Evolutionary conservation across 2,888 invertebrate genomes (phyloP).

Genomic region (Hydropsyche betteni): DNA sequence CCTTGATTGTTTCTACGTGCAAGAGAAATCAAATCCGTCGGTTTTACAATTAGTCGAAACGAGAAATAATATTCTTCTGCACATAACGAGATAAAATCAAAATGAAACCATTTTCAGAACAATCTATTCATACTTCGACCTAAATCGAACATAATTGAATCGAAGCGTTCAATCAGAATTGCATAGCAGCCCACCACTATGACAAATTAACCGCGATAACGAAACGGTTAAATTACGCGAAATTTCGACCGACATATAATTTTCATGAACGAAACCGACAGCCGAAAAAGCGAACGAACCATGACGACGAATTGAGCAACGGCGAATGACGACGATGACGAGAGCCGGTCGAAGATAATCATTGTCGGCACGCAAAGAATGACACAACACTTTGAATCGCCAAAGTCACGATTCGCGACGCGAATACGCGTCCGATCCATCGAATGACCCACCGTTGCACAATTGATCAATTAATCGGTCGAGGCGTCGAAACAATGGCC

Average conservation of each 20-base stretch:
- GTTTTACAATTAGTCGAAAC: too few species aligned
- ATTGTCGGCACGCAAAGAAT: background rate
- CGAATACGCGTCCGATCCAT: background rate
- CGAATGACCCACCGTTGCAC: constrained; percentile 3
- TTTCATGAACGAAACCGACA: constrained; percentile 26
- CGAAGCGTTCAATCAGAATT: too few species aligned
- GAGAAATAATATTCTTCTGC: too few species aligned
- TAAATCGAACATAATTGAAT: too few species aligned
- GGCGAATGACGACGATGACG: background rate
- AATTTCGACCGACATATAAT: too few species aligned
- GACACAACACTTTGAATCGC: background rate
- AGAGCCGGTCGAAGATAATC: too few species aligned
- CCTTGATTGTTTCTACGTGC: too few species aligned
- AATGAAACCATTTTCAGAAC: too few species aligned
- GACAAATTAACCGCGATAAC: background rate
- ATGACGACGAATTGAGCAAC: constrained; percentile 32
- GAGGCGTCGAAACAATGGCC: constrained; percentile 15
- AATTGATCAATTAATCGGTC: constrained; percentile 15
- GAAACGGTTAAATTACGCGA: background rate
- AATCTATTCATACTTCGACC: too few species aligned
- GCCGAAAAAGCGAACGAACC: constrained; percentile 29
- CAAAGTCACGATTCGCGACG: background rate
- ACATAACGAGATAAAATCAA: too few species aligned
- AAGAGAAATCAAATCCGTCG: too few species aligned
- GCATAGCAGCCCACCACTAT: too few species aligned